phyloP scores from a whole-genome alignment of 2,113 vertebrate species.

The Carlito syrichta region DNA sequence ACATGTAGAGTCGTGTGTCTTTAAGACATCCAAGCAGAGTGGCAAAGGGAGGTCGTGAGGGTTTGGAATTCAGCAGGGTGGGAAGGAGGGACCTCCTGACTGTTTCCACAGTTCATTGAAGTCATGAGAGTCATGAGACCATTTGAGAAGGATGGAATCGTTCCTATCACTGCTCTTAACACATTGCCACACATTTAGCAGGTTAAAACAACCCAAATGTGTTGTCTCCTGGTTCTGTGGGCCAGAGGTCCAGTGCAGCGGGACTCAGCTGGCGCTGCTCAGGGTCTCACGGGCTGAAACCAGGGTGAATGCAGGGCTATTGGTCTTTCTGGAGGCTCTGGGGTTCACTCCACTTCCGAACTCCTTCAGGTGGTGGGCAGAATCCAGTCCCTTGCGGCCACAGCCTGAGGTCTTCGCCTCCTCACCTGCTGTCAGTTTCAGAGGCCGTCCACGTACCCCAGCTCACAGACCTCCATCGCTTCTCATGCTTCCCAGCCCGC shows the following conservation, averaged over 20 bases:
- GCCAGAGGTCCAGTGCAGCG: neutral
- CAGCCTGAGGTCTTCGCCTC: neutral
- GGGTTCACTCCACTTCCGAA: neutral
- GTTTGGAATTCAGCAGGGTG: too few relatives aligned
- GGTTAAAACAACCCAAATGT: neutral
- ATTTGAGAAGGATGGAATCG: too few relatives aligned
- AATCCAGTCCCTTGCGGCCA: neutral
- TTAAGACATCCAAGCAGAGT: neutral
- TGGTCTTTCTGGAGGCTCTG: neutral
- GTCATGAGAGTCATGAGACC: neutral
- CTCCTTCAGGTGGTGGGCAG: neutral
- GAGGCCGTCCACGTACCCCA: too few relatives aligned
- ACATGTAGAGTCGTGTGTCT: too few relatives aligned
- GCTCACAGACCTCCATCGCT: neutral
- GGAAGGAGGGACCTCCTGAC: neutral
- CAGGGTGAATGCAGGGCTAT: neutral
- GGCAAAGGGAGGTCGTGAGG: fast-evolving
- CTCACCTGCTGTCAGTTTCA: neutral
- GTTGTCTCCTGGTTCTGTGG: too few relatives aligned
- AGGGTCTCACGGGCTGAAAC: neutral
- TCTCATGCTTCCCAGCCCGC: neutral
- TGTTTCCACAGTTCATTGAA: neutral
- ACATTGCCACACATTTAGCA: neutral
- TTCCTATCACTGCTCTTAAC: neutral
- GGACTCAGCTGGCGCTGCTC: neutral